Evolutionary conservation across 1,140 invertebrate genomes (phyloP), one percentile per base, ranked within the genome.

Genomic region (Cyphomyrmex costatus): DNA sequence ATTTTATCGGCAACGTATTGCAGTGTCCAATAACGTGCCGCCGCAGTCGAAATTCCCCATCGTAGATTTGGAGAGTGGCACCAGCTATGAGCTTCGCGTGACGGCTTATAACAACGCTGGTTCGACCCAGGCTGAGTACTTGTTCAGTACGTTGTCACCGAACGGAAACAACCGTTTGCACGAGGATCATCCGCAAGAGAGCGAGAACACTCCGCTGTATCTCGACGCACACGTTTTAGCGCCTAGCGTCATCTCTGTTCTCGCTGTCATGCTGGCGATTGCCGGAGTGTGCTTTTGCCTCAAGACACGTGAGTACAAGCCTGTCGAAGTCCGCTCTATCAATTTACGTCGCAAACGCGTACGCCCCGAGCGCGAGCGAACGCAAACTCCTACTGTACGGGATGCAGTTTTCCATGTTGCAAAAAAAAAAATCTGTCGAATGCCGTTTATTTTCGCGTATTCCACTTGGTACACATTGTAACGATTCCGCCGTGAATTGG

Each of bases 101-200:
- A 96, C 96, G 12, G 97, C 97, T 14, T 96, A 96, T 88, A 97
- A 97, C 92, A 96, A 97, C 91, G 97, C 97, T 10, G 97, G 97
- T 2, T 96, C 96, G 42, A 97, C 96, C 24, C 96, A 96, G 58
- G 96, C 95, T 76, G 96, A 97, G 86, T 97, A 97, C 90, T 94
- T 95, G 86, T 97, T 97, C 93, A 96, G 95, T 51, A 97, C 97
- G 14, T 94, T 96, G 56, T 95, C 95, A 83, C 92, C 94, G 83
- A 93, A 91, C 79, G 96, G 96, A 85, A 96, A 89, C 63, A 93
- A 92, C 84, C 92, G 92, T 71, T 92, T 94, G 87, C 93, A 94
- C 85, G 92, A 93, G 60, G 91, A 93, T 60, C 93, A 93, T 58
- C 80, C 93, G 60, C 93, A 93, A 63, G 92, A 93, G 85, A 91